phyloP scores from a whole-genome alignment of 2,888 invertebrate genomes.

The Platycheirus rosarum region DNA sequence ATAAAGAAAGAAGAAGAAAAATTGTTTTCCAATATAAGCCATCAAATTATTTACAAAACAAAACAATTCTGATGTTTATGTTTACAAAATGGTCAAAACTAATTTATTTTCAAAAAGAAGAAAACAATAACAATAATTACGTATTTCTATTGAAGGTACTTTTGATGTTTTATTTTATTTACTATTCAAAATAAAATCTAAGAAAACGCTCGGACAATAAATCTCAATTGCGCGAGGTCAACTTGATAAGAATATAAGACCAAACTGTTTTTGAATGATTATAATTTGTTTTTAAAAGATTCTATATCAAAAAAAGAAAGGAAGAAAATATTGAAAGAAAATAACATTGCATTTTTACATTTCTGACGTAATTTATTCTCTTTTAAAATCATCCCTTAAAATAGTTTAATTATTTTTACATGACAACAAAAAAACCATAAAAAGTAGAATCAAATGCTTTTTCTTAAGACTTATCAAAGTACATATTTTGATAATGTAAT shows the following conservation, averaged over 20 bases:
- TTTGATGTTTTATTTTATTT: neutral
- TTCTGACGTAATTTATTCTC: slow-evolving; percentile 13
- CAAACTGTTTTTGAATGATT: neutral
- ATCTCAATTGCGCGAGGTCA: neutral
- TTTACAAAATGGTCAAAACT: neutral
- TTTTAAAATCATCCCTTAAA: neutral
- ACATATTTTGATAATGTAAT: no score
- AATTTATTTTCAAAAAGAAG: no score
- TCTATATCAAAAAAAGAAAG: neutral
- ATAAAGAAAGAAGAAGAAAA: neutral
- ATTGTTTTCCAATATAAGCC: no score
- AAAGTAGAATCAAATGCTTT: no score
- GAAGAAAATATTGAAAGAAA: neutral
- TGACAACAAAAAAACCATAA: no score
- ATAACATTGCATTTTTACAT: neutral
- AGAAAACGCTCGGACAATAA: neutral
- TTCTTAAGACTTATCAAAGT: no score
- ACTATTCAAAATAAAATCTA: neutral
- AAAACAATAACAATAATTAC: neutral
- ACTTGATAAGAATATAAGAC: slow-evolving; percentile 1
- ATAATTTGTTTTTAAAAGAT: neutral
- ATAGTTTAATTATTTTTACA: no score
- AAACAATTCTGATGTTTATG: neutral
- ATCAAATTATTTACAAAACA: no score
- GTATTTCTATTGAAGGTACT: neutral